phyloP scores from a whole-genome alignment of 2,797 vertebrate species.

The Catamblyrhynchus diadema region DNA sequence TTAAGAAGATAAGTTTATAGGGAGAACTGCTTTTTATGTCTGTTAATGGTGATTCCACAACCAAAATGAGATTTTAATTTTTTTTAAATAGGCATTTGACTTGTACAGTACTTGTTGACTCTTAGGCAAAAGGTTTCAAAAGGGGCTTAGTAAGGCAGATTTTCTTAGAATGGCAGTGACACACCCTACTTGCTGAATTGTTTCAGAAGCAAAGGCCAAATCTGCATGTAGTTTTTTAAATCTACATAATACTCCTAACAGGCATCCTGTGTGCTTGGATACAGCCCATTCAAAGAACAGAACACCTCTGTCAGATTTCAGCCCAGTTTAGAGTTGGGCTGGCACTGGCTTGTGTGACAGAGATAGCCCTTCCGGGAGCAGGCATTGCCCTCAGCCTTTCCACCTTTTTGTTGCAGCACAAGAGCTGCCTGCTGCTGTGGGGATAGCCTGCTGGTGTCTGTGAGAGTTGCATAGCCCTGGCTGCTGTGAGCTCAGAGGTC shows the following conservation, averaged over 20 bases:
- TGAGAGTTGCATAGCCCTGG: not conserved
- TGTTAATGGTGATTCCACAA: not conserved
- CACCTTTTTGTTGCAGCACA: accelerated
- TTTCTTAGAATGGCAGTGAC: not conserved
- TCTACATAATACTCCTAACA: not conserved
- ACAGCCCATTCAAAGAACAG: not conserved
- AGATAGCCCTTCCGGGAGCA: not conserved
- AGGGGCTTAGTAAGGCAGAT: not conserved
- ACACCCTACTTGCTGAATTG: not conserved
- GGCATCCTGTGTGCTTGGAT: not conserved
- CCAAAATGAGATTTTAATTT: not conserved
- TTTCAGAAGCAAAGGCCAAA: not conserved
- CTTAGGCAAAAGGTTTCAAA: not conserved
- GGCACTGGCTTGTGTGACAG: not conserved
- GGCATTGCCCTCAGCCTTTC: not conserved
- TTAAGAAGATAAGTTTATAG: not conserved
- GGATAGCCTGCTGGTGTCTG: not conserved
- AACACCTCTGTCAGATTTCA: not conserved
- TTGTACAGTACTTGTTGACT: not conserved
- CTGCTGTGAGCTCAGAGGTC: not conserved
- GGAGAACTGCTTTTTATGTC: not conserved
- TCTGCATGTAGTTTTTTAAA: not conserved
- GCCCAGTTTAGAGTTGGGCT: not conserved
- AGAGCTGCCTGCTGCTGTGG: not conserved
- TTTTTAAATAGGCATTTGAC: not conserved